Evolutionary conservation across 1,140 invertebrate genomes (phyloP).

Genomic region (Drosophila paulistorum): DNA sequence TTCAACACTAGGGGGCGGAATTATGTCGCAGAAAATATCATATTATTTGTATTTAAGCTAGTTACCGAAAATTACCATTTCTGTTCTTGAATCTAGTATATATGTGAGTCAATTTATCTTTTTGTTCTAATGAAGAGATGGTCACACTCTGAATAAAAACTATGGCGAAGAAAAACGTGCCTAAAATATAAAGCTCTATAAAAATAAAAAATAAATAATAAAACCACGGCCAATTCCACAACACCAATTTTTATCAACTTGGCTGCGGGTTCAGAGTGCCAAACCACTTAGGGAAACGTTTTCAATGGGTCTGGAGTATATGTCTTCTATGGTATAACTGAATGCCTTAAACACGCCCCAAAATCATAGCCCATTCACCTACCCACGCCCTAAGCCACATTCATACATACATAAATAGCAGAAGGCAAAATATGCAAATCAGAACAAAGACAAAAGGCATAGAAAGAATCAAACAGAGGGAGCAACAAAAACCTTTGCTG

Average conservation of each 20-base stretch:
- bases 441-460: slow-evolving; percentile 31
- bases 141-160: too few species aligned
- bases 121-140: too few species aligned
- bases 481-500: slow-evolving; percentile 15
- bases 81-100: too few species aligned
- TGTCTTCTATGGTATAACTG: slow-evolving; percentile 25
- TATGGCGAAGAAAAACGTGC: too few species aligned
- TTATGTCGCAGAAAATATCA: too few species aligned
- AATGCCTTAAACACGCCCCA: slow-evolving; percentile 34
- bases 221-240: too few species aligned
- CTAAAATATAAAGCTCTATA: too few species aligned
- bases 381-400: slow-evolving; percentile 17
- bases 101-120: too few species aligned
- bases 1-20: too few species aligned
- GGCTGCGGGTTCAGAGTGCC: slow-evolving; percentile 32
- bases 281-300: slow-evolving; percentile 39
- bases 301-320: slow-evolving; percentile 2
- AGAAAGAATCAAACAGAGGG: slow-evolving; percentile 12
- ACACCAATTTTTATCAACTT: slow-evolving; percentile 44
- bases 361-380: slow-evolving; percentile 5
- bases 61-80: too few species aligned
- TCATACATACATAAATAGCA: slow-evolving; percentile 15
- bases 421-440: slow-evolving; percentile 40
- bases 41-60: too few species aligned
- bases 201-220: too few species aligned